phyloP scores from a whole-genome alignment of 2,113 vertebrate genomes.

The Ochotona curzoniae region DNA sequence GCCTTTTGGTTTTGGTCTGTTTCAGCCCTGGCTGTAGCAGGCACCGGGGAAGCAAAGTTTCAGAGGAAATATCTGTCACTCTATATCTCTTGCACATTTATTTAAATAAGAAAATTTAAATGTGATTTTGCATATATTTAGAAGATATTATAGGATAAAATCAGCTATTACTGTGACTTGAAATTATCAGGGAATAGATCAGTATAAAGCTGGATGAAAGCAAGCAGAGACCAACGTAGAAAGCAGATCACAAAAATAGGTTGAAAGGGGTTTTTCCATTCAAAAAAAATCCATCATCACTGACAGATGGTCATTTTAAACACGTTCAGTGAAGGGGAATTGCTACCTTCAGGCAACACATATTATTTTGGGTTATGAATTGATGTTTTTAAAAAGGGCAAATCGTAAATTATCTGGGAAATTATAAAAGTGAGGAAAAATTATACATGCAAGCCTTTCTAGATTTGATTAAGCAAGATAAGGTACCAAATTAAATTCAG shows the following conservation, averaged over 20 bases:
- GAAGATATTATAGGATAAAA: background rate
- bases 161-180: background rate
- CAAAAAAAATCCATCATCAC: conserved; percentile 11
- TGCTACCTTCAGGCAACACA: conserved; percentile 49
- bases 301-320: conserved; percentile 65
- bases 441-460: conserved; percentile 35
- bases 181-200: background rate
- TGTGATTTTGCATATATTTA: background rate
- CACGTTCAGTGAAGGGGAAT: conserved; percentile 35
- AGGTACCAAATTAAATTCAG: conserved; percentile 20
- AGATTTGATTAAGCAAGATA: background rate
- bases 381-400: conserved; percentile 37
- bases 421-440: conserved; percentile 44
- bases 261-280: conserved; percentile 10
- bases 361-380: conserved; percentile 47
- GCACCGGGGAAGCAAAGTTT: too few relatives aligned
- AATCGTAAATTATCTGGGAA: conserved; percentile 39
- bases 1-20: too few relatives aligned
- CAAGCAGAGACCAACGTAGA: background rate
- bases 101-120: too few relatives aligned
- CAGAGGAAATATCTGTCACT: too few relatives aligned
- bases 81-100: too few relatives aligned
- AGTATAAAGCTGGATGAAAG: background rate
- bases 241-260: conserved; percentile 45
- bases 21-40: too few relatives aligned